Percentiles rank a stretch among this genome's conserved stretches.
These are phyloP conservation scores for Raillietiella orientalis DNA, from an alignment of 2,888 invertebrate species.

Conservation along the genomic window DNA sequence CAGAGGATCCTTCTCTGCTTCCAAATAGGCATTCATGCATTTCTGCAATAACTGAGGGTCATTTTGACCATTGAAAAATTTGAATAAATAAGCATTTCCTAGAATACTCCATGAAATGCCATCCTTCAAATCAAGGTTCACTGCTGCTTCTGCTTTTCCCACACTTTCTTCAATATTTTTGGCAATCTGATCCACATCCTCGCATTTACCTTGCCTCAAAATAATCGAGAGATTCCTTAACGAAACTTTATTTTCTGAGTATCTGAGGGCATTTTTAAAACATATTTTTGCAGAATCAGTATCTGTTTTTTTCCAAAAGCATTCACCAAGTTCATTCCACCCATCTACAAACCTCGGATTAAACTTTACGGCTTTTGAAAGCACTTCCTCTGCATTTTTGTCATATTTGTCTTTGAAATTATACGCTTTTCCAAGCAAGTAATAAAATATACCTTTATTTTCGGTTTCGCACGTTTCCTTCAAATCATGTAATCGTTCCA, in stretches of 20 bases:
- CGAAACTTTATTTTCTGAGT: constrained; percentile 33
- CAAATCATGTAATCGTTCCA: too few relatives aligned
- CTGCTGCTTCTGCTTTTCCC: constrained; percentile 44
- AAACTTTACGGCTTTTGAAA: constrained; percentile 52
- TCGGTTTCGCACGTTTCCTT: constrained; percentile 2
- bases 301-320: constrained; percentile 57
- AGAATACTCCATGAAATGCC: constrained; percentile 51
- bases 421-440: constrained; percentile 34
- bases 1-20: constrained; percentile 24
- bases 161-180: constrained; percentile 33
- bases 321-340: constrained; percentile 66
- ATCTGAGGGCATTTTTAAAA: constrained; percentile 28
- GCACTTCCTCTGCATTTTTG: constrained; percentile 29
- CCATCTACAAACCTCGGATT: constrained; percentile 44
- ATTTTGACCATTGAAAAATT: constrained; percentile 38
- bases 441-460: constrained; percentile 18
- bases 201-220: constrained; percentile 22
- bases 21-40: constrained; percentile 37
- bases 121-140: constrained; percentile 36
- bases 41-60: constrained; percentile 31
- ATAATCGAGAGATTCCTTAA: constrained; percentile 50
- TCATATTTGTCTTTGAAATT: constrained; percentile 25
- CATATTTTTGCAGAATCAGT: constrained; percentile 44
- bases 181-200: constrained; percentile 17
- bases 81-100: constrained; percentile 50